Percentiles rank a stretch among this genome's conserved stretches.
phyloP scores from a whole-genome alignment of 2,888 invertebrate genomes.

The Campoletis raptor region DNA sequence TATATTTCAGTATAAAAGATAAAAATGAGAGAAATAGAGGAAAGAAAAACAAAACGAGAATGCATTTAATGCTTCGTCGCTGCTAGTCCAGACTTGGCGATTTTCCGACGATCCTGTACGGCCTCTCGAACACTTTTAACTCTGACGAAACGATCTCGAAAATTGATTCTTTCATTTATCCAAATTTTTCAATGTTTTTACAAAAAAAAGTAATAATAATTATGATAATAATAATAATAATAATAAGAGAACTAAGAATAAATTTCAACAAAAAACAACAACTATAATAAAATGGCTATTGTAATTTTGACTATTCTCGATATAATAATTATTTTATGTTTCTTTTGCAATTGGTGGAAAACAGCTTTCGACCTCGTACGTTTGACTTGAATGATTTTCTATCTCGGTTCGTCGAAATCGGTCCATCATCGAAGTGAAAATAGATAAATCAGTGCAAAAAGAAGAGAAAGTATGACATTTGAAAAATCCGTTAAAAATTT shows the following conservation, averaged over 20 bases:
- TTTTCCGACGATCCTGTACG: slow-evolving; percentile 50
- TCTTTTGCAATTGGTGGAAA: slow-evolving; percentile 38
- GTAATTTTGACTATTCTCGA: slow-evolving; percentile 2
- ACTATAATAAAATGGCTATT: neutral
- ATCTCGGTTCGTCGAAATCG: slow-evolving; percentile 27
- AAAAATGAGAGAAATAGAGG: neutral
- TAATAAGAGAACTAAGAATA: neutral
- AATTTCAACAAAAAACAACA: neutral
- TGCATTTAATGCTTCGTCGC: slow-evolving; percentile 63
- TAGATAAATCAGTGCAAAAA: slow-evolving; percentile 36
- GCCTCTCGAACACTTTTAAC: neutral
- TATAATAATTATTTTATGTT: neutral
- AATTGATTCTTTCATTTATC: slow-evolving; percentile 12
- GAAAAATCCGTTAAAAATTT: slow-evolving; percentile 53
- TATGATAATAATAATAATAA: neutral
- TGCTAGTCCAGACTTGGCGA: slow-evolving; percentile 63
- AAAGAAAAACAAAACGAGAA: neutral
- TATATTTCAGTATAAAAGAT: neutral
- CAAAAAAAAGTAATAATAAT: slow-evolving; percentile 15
- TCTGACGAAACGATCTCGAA: slow-evolving; percentile 29
- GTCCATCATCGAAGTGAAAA: slow-evolving; percentile 39
- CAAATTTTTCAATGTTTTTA: slow-evolving; percentile 29
- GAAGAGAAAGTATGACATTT: slow-evolving; percentile 30
- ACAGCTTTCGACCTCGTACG: slow-evolving; percentile 36
- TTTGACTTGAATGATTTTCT: slow-evolving; percentile 6